Conservation (phyloP, 2,113 vertebrate species). For the Phalacrocorax carbo region DNA sequence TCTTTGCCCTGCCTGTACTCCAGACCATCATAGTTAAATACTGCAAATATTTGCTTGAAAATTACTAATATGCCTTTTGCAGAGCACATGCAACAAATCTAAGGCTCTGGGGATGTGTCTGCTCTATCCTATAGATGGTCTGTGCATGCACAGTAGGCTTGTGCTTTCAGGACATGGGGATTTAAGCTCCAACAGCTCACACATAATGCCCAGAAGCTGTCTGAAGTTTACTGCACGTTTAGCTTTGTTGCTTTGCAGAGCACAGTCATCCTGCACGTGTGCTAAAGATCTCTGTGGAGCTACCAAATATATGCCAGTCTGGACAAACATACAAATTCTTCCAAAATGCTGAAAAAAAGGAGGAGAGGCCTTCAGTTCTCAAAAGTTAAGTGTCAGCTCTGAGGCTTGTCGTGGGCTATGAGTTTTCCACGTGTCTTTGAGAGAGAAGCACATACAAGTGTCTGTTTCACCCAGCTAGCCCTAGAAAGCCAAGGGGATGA, state of each 20-base stretch:
- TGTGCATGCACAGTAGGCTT: background rate
- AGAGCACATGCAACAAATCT: background rate
- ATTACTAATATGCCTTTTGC: background rate
- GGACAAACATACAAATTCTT: background rate
- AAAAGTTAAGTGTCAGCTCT: background rate
- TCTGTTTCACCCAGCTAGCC: background rate
- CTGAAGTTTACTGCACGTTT: background rate
- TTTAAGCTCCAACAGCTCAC: background rate
- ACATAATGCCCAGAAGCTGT: background rate
- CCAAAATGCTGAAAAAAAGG: background rate
- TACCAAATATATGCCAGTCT: background rate
- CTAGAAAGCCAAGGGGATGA: background rate
- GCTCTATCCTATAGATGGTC: background rate
- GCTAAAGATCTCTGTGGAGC: background rate
- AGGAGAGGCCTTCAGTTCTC: background rate
- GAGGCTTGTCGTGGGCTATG: background rate
- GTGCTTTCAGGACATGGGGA: fast-evolving
- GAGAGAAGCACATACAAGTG: background rate
- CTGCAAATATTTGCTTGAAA: background rate
- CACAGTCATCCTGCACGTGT: fast-evolving
- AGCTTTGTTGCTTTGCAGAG: background rate
- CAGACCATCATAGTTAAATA: background rate
- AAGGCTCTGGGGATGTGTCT: background rate
- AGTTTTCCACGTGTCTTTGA: background rate
- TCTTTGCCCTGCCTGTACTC: background rate